Evolutionary conservation across 2,113 vertebrate genomes (phyloP).

Genomic region (Mus pahari): DNA sequence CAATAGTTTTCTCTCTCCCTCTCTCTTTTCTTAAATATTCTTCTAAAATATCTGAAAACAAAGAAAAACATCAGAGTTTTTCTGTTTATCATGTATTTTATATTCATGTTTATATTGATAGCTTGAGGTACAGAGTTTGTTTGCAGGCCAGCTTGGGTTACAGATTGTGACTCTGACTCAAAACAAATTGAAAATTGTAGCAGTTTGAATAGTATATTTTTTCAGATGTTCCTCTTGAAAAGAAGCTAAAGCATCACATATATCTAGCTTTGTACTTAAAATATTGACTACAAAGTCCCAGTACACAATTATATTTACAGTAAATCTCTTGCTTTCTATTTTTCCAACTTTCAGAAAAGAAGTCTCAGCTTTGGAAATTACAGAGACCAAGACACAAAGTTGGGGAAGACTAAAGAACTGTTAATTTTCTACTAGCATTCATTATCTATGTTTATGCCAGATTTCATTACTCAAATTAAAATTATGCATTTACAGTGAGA

Average conservation of each 20-base stretch:
- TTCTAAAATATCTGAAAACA: slow-evolving; percentile 42
- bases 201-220: not conserved
- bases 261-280: not conserved
- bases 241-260: not conserved
- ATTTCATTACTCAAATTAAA: slow-evolving; percentile 50
- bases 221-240: slow-evolving; percentile 3
- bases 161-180: not conserved
- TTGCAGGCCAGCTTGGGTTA: not conserved
- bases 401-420: not conserved
- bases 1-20: not conserved
- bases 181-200: not conserved
- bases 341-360: slow-evolving; percentile 15
- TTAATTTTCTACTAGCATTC: slow-evolving; percentile 29
- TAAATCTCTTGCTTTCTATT: slow-evolving; percentile 2
- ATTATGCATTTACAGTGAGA: slow-evolving; percentile 45
- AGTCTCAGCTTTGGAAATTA: not conserved
- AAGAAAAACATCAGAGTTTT: not conserved
- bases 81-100: not conserved
- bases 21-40: not conserved
- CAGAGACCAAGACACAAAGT: not conserved
- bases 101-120: not conserved
- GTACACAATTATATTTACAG: not conserved
- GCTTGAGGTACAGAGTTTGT: not conserved
- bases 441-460: not conserved
- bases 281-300: not conserved